These are phyloP conservation scores for Dynastes hyllus DNA, from an alignment of 2,888 invertebrate species.

Conservation along the genomic window DNA sequence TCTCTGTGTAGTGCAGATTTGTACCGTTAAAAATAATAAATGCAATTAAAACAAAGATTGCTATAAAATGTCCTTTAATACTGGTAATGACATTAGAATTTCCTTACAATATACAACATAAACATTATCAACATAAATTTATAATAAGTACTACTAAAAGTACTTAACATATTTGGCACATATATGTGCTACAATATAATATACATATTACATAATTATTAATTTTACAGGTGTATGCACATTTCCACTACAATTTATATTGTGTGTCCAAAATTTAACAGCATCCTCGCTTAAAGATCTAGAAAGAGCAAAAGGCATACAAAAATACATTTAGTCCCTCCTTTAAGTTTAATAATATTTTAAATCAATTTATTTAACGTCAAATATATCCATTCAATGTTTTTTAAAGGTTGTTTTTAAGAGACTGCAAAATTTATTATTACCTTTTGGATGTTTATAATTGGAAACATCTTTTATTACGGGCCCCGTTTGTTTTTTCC, in stretches of 20 bases:
- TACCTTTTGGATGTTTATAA: too few relatives aligned
- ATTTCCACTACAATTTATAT: conserved; percentile 20
- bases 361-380: background rate
- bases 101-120: conserved; percentile 42
- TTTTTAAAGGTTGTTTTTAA: too few relatives aligned
- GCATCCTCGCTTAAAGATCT: conserved; percentile 46
- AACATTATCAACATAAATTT: conserved; percentile 42
- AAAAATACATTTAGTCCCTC: conserved; percentile 56
- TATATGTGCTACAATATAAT: conserved; percentile 19
- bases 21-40: too few relatives aligned
- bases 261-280: conserved; percentile 27
- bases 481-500: too few relatives aligned
- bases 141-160: background rate
- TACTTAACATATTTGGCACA: conserved; percentile 40
- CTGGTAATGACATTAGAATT: conserved; percentile 45
- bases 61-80: conserved; percentile 51
- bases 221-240: conserved; percentile 39
- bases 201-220: conserved; percentile 14
- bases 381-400: too few relatives aligned
- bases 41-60: conserved; percentile 29
- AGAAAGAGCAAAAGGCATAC: conserved; percentile 53
- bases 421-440: too few relatives aligned
- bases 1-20: too few relatives aligned
- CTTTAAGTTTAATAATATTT: conserved; percentile 26
- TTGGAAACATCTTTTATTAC: too few relatives aligned